A percentile compares a stretch with the other conserved stretches of the same genome.
These are phyloP conservation scores for Sarcophaga caerulescens DNA, from an alignment of 2,888 invertebrate species.

Conservation along the genomic window DNA sequence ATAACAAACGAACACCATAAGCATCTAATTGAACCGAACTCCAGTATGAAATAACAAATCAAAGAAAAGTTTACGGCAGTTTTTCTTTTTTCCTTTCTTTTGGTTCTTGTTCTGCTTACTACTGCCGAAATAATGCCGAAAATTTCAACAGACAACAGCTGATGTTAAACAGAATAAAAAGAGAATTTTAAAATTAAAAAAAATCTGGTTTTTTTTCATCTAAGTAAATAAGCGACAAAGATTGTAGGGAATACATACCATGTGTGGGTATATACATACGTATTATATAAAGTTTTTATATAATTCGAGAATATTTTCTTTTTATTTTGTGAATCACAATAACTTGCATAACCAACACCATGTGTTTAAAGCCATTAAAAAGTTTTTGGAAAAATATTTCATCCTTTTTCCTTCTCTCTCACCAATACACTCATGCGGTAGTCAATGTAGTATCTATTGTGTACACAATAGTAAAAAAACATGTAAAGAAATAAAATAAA, in stretches of 20 bases:
- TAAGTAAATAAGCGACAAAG: constrained; percentile 2
- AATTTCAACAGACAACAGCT: constrained; percentile 15
- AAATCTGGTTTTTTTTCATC: not conserved
- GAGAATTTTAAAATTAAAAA: not conserved
- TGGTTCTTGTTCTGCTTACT: no score
- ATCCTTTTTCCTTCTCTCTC: not conserved
- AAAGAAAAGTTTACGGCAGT: not conserved
- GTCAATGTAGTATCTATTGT: no score
- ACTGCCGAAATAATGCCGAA: not conserved
- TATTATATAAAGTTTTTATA: not conserved
- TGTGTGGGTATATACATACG: not conserved
- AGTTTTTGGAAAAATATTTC: not conserved
- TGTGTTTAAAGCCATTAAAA: constrained; percentile 41
- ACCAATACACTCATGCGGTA: no score
- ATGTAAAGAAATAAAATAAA: no score
- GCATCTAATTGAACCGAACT: constrained; percentile 31
- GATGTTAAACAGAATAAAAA: constrained; percentile 20
- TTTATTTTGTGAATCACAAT: not conserved
- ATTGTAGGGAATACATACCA: not conserved
- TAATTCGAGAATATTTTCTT: not conserved
- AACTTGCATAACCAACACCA: constrained; percentile 34
- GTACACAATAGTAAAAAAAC: no score
- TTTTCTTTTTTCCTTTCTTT: no score
- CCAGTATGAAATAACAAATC: constrained; percentile 33
- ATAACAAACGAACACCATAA: not conserved